Evolutionary conservation across 2,113 vertebrate genomes (phyloP).

Genomic region (Spheniscus mendiculus): DNA sequence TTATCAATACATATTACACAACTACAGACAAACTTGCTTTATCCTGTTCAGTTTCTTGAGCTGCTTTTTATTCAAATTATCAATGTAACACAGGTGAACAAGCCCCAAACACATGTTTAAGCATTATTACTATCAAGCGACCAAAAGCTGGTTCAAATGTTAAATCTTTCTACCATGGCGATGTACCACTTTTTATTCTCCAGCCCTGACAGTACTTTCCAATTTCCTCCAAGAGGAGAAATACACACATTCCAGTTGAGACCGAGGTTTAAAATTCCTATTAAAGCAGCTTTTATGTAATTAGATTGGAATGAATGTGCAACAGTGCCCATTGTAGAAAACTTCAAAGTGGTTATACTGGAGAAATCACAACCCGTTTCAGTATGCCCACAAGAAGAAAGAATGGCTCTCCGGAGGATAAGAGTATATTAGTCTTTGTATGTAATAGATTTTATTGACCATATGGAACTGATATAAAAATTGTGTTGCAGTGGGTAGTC

Average conservation of each 20-base stretch:
- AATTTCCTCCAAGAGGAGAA: constrained; percentile 8
- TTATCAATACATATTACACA: background rate
- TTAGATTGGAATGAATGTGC: constrained; percentile 56
- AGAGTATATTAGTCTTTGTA: constrained; percentile 70
- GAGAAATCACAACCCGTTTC: constrained; percentile 46
- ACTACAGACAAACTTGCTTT: background rate
- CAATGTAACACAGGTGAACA: background rate
- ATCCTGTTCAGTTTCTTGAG: background rate
- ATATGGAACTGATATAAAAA: constrained; percentile 86
- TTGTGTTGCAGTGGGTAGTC: constrained; percentile 67
- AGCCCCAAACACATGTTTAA: background rate
- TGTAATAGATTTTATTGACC: constrained; percentile 79
- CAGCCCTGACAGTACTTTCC: constrained; percentile 9
- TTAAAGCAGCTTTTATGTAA: constrained; percentile 59
- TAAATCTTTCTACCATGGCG: background rate
- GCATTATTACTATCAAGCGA: background rate
- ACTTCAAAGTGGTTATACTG: constrained; percentile 38
- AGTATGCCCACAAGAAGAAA: constrained; percentile 65
- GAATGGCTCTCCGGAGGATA: constrained; percentile 50
- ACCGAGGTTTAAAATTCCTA: constrained; percentile 35
- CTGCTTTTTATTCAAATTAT: background rate
- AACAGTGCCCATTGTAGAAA: constrained; percentile 40
- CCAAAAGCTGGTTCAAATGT: background rate
- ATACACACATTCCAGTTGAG: constrained; percentile 38
- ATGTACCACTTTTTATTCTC: constrained; percentile 3